Conservation (phyloP, 2,113 vertebrate genomes). For the Benthochromis sp. region DNA sequence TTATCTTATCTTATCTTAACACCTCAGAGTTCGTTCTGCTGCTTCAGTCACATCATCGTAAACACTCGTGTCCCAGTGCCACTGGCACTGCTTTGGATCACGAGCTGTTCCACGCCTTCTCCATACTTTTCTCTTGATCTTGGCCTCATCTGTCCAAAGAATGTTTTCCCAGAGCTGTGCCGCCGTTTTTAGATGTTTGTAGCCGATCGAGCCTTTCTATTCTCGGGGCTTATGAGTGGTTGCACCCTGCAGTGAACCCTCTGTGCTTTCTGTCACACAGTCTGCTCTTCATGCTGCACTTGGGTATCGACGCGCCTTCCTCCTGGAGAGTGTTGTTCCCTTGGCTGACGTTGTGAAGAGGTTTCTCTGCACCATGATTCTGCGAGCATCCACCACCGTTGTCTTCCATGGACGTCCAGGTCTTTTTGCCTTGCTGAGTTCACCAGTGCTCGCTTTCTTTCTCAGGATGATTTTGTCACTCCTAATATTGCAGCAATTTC, state of each 20-base stretch:
- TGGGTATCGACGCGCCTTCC: neutral
- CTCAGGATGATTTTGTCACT: neutral
- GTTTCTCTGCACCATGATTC: neutral
- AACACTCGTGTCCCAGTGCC: neutral
- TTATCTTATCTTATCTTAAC: neutral
- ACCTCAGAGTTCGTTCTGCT: neutral
- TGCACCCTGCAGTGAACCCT: neutral
- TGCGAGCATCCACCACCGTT: neutral
- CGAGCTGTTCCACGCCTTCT: neutral
- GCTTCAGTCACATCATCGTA: neutral
- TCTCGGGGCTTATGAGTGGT: neutral
- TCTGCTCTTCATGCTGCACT: neutral
- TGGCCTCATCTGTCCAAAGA: neutral
- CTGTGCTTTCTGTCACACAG: neutral
- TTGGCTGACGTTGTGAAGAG: rapidly evolving
- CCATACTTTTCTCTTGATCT: neutral
- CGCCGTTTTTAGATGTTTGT: neutral
- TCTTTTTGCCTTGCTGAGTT: rapidly evolving
- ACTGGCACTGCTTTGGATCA: neutral
- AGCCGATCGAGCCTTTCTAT: neutral
- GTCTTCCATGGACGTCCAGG: neutral
- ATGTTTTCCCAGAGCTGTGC: neutral
- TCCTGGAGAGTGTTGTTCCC: neutral
- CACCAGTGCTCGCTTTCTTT: neutral
- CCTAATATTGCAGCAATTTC: neutral